Base-by-base conservation (phyloP, 2,797 vertebrate genomes). In the Acanthopagrus latus region DNA sequence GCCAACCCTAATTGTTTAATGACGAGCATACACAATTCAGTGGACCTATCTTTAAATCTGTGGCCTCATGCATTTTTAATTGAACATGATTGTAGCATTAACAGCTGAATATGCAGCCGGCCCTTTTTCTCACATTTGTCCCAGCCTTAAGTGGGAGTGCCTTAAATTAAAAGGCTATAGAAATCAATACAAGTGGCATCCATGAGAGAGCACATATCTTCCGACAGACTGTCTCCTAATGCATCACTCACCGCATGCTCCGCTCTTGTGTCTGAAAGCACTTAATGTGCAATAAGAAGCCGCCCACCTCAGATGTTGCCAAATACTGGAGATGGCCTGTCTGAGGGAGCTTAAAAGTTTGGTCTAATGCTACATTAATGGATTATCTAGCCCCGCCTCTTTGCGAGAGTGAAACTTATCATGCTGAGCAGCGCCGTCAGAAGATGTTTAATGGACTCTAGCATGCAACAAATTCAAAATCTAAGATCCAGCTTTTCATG, bases 1-100 rank as follows among this genome's bases (percentile, higher is more conserved):
- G 96, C 95, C 95, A 95, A 94, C 95, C 92, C 95, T 95, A 85
- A 96, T 97, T 96, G 95, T 96, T 95, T 96, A 95, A 95, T 94
- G 94, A 95, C 92, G 92, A 93, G 96, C 94, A 95, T 89, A 96
- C 94, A 81, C 92, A 94, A 94, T 90, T 90, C 81, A 65, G 91
- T 89, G 89, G 91, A 88, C 91, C 94, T 95, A 89, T 92, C 92
- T 92, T 86, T 91, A 89, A 93, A 95, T 93, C 92, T 93, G 88
- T 88, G 91, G 91, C 90, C 90, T 93, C 93, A 96, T 96, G 94
- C 95, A 97, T 97, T 96, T 97, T 96, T 97, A 96, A 97, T 97
- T 96, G 95, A 94, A 93, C 92, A 95, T 96, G 95, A 96, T 96
- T 96, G 92, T 89, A 94, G 94, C 95, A 96, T 96, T 96, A 95